A percentile compares a stretch with the other conserved stretches of the same genome.
Evolutionary conservation across 2,113 vertebrate species (phyloP).

Genomic region (Megaceryle maxima): DNA sequence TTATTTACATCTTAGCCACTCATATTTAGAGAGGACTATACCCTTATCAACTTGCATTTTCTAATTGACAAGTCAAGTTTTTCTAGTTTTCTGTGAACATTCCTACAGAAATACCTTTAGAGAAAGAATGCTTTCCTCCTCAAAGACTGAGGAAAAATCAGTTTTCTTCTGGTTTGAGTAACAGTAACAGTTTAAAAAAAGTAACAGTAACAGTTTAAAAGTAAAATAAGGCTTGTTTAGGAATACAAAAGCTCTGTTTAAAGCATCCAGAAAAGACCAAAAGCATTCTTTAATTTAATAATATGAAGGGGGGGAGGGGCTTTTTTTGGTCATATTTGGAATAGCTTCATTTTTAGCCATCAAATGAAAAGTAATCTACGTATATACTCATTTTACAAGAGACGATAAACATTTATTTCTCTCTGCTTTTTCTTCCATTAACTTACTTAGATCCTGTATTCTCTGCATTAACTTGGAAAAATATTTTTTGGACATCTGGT

Average conservation of each 20-base stretch:
- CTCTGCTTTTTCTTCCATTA: background rate
- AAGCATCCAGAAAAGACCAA: background rate
- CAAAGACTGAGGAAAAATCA: background rate
- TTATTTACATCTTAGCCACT: background rate
- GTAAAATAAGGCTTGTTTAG: background rate
- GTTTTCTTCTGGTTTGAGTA: background rate
- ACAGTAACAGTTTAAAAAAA: background rate
- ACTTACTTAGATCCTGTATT: background rate
- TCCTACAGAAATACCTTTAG: background rate
- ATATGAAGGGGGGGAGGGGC: background rate
- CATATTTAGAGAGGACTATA: background rate
- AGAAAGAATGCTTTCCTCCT: background rate
- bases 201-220: background rate
- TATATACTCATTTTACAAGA: background rate
- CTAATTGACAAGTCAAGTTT: background rate
- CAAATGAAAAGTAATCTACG: background rate
- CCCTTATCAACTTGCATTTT: background rate
- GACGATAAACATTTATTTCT: background rate
- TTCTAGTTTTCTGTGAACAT: background rate
- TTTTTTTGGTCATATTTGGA: background rate
- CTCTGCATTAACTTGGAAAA: background rate
- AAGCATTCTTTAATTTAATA: background rate
- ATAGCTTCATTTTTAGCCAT: background rate
- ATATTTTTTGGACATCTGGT: background rate
- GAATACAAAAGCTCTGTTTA: background rate